Percentiles rank a stretch among this genome's conserved stretches.
Evolutionary conservation across 2,888 invertebrate species (phyloP).

Genomic region (Chrysolina oricalcia): DNA sequence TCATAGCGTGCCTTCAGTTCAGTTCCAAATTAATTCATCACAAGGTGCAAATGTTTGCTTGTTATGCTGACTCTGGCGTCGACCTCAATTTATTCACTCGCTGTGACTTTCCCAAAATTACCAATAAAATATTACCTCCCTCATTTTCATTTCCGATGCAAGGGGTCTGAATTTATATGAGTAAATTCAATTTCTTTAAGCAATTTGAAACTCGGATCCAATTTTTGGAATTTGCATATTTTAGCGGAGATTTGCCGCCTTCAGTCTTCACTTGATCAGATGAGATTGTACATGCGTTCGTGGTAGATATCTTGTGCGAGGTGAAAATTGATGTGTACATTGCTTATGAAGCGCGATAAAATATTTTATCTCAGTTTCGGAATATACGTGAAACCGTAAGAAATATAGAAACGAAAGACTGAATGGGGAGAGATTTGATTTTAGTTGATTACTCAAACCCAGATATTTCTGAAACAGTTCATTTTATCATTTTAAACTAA

Average conservation of each 20-base stretch:
- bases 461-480: too few species aligned
- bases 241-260: slow-evolving; percentile 42
- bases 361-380: too few species aligned
- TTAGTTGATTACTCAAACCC: too few species aligned
- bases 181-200: slow-evolving; percentile 47
- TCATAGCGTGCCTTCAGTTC: too few species aligned
- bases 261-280: slow-evolving; percentile 28
- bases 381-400: too few species aligned
- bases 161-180: slow-evolving; percentile 43
- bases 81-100: slow-evolving; percentile 5
- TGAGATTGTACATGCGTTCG: slow-evolving; percentile 16
- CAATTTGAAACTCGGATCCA: slow-evolving; percentile 43
- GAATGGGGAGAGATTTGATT: too few species aligned
- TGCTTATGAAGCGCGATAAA: not conserved
- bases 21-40: too few species aligned
- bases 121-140: slow-evolving; percentile 36
- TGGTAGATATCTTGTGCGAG: slow-evolving; percentile 1
- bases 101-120: slow-evolving; percentile 15
- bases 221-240: slow-evolving; percentile 50
- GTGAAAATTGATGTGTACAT: not conserved
- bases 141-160: slow-evolving; percentile 45
- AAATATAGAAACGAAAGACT: too few species aligned
- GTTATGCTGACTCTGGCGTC: not conserved
- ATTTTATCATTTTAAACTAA: too few species aligned
- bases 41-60: not conserved